Evolutionary conservation across 92 coral and sea anemone species (phyloP).

Genomic region (Bergia puertoricense): DNA sequence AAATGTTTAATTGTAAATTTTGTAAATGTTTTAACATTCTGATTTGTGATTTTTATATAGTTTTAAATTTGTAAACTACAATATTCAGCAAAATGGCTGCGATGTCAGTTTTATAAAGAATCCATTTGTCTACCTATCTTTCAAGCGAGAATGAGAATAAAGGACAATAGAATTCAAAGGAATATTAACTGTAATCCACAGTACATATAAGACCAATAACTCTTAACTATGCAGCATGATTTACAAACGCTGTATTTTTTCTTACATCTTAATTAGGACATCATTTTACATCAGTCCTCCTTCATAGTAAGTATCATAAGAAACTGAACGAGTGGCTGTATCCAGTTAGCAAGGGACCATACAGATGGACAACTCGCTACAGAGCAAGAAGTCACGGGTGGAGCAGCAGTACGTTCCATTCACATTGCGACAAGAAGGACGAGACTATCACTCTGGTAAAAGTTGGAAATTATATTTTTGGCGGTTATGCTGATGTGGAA

Average conservation of each 20-base stretch:
- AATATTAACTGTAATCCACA: no score
- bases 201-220: no score
- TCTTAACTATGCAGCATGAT: no score
- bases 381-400: constrained; percentile 27
- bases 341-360: not conserved
- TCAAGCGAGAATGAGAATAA: no score
- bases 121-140: no score
- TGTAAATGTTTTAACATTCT: no score
- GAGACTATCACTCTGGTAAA: not conserved
- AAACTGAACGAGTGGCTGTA: constrained; percentile 7
- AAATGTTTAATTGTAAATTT: no score
- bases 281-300: not conserved
- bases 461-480: constrained; percentile 22
- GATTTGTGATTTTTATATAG: no score
- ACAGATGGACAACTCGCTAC: not conserved
- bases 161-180: no score
- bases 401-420: not conserved
- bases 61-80: no score
- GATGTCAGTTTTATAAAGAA: no score
- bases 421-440: constrained; percentile 6
- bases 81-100: no score
- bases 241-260: not conserved
- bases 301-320: not conserved
- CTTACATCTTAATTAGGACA: not conserved
- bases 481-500: not conserved